phyloP scores from a whole-genome alignment of 2,888 invertebrate genomes.

The Ceratothoa steindachneri region DNA sequence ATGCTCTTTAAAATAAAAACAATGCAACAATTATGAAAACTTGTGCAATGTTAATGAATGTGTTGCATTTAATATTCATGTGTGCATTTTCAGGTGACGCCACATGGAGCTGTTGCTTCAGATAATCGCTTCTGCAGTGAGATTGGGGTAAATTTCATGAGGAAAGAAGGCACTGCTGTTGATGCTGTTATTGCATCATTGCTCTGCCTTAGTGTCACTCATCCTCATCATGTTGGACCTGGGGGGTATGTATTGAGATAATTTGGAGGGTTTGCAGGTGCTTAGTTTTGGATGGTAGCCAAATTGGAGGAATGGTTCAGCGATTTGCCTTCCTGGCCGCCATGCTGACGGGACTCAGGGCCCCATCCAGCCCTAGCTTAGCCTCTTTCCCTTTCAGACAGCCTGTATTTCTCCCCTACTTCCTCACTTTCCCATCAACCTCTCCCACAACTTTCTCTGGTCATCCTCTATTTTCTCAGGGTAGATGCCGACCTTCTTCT shows the following conservation, averaged over 20 bases:
- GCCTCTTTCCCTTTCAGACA: no score
- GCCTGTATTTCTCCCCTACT: no score
- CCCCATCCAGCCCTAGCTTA: no score
- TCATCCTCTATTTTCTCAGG: no score
- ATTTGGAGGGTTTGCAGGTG: no score
- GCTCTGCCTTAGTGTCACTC: conserved; percentile 68
- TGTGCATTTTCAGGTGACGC: conserved; percentile 65
- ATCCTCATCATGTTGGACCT: conserved; percentile 69
- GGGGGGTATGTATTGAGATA: conserved; percentile 75
- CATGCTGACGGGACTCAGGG: no score
- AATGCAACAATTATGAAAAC: background rate
- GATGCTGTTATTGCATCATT: conserved; percentile 72
- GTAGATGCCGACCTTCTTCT: no score
- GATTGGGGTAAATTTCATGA: conserved; percentile 65
- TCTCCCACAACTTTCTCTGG: no score
- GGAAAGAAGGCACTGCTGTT: conserved; percentile 68
- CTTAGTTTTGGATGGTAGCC: no score
- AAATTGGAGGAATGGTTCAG: no score
- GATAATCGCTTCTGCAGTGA: conserved; percentile 67
- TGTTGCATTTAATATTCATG: conserved; percentile 43
- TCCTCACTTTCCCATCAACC: no score
- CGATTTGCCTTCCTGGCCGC: no score
- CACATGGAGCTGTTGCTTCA: conserved; percentile 71
- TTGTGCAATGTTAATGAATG: conserved; percentile 3
- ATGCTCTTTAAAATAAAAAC: background rate